A percentile compares a stretch with the other conserved stretches of the same genome.
phyloP scores from a whole-genome alignment of 2,888 invertebrate genomes.

The Apamea anceps region DNA sequence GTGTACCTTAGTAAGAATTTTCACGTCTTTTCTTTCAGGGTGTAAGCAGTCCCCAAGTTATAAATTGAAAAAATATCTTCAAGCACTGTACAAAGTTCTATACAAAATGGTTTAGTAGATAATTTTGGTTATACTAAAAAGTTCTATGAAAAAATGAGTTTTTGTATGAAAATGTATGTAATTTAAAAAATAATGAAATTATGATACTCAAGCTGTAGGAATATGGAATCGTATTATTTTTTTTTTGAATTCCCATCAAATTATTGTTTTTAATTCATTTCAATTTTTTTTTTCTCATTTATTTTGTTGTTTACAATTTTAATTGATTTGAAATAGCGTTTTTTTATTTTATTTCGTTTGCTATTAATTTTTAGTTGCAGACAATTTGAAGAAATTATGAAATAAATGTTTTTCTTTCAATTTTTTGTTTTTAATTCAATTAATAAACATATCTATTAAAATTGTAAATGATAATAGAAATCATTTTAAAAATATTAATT shows the following conservation, averaged over 20 bases:
- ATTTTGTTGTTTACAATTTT: constrained; percentile 61
- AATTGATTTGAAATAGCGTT: constrained; percentile 25
- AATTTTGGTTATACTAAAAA: constrained; percentile 21
- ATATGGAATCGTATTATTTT: constrained; percentile 71
- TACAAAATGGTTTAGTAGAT: constrained; percentile 45
- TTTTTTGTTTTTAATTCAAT: constrained; percentile 36
- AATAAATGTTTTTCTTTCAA: constrained; percentile 19
- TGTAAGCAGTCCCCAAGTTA: not conserved
- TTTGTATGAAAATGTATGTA: constrained; percentile 57
- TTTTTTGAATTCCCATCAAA: constrained; percentile 63
- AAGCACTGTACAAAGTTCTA: constrained; percentile 3
- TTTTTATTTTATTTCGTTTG: not conserved
- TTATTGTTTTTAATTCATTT: constrained; percentile 63
- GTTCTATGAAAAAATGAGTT: constrained; percentile 51
- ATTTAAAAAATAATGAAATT: constrained; percentile 68
- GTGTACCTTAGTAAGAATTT: too few species aligned
- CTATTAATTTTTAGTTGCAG: constrained; percentile 32
- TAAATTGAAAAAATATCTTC: too few species aligned
- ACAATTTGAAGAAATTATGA: constrained; percentile 14
- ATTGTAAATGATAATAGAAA: constrained; percentile 57
- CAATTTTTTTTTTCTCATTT: constrained; percentile 17
- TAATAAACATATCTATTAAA: constrained; percentile 51
- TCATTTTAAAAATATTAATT: constrained; percentile 27
- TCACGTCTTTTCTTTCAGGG: too few species aligned
- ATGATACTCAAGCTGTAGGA: constrained; percentile 74